Conservation (phyloP, 2,888 invertebrate species). For the Danaus chrysippus region DNA sequence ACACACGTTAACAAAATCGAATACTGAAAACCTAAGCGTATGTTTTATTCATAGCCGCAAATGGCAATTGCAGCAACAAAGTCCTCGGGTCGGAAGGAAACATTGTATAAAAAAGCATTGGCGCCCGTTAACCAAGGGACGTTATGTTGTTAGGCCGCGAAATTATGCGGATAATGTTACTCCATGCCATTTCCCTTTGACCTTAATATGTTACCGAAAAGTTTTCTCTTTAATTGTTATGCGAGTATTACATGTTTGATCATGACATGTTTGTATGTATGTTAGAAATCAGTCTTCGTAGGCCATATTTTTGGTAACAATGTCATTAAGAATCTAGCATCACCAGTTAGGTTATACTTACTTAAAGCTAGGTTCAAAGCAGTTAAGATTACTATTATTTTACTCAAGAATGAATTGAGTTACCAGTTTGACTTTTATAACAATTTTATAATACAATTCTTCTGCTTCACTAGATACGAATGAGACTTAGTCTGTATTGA, state of each 20-base stretch:
- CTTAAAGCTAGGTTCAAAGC: too few species aligned
- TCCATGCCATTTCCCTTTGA: conserved; percentile 48
- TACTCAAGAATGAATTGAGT: too few species aligned
- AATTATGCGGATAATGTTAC: conserved; percentile 56
- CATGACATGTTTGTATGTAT: conserved; percentile 8
- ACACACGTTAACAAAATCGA: conserved; percentile 50
- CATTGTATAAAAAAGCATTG: conserved; percentile 44
- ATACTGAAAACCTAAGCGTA: conserved; percentile 59
- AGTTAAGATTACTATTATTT: too few species aligned
- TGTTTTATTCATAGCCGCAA: conserved; percentile 68
- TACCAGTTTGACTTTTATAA: too few species aligned
- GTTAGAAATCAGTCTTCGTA: not conserved
- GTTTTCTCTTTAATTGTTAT: conserved; percentile 28
- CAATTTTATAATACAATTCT: not conserved
- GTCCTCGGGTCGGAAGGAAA: conserved; percentile 38
- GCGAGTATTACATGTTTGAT: conserved; percentile 16
- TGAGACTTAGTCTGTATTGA: not conserved
- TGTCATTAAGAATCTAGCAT: too few species aligned
- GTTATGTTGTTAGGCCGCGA: conserved; percentile 50
- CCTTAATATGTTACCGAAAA: conserved; percentile 36
- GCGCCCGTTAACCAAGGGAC: conserved; percentile 47
- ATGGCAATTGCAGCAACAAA: conserved; percentile 65
- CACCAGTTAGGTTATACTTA: too few species aligned
- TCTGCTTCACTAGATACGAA: not conserved
- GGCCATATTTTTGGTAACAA: not conserved